Base-by-base conservation (phyloP, 2,113 vertebrate species). In the Mixornis gularis region DNA sequence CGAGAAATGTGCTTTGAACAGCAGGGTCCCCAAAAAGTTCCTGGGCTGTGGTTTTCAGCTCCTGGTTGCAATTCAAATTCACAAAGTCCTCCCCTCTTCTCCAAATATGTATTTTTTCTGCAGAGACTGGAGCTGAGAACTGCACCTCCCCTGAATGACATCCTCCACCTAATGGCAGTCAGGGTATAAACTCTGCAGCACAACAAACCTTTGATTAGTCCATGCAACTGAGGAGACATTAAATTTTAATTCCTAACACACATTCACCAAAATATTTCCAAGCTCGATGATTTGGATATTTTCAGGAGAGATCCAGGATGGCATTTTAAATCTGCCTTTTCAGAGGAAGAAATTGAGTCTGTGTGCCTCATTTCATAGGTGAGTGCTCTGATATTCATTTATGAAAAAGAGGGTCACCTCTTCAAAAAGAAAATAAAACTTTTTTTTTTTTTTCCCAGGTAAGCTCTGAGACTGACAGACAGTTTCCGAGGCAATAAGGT, bases 1-100 rank as follows among this genome's bases (percentile, higher is more conserved):
- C 7, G 7, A 60, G 53, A 52, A 41, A 30, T 34, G 69, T 72
- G 11, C 13, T 49, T 4, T 38, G 44, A 53, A 8, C 8, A 63
- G 21, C 18, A 40, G 12, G 3, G 4, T 3, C 2, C 8, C 3
- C 18, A 21, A 13, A 64, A 66, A 25, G 6, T 9, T 60, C 5
- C 24, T 36, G 26, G 15, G 17, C 24, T 89, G 25, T 30, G 22
- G 1, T 3, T 70, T 87, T 71, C 38, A 53, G 22, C 13, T 85
- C 5, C 10, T 79, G 29, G 7, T 14, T 87, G 15, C 18, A 49
- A 19, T 53, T 17, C n/a, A 32, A 78, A 30, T 32, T 29, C 22
- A 16, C 7, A 58, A 53, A 65, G 6, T 53, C 12, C 7, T 80
- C 21, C 56, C 7, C 10, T 7, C 6, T 63, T 59, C 29, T 78